phyloP scores from a whole-genome alignment of 1,140 invertebrate genomes.

The Papilio aristodemus region DNA sequence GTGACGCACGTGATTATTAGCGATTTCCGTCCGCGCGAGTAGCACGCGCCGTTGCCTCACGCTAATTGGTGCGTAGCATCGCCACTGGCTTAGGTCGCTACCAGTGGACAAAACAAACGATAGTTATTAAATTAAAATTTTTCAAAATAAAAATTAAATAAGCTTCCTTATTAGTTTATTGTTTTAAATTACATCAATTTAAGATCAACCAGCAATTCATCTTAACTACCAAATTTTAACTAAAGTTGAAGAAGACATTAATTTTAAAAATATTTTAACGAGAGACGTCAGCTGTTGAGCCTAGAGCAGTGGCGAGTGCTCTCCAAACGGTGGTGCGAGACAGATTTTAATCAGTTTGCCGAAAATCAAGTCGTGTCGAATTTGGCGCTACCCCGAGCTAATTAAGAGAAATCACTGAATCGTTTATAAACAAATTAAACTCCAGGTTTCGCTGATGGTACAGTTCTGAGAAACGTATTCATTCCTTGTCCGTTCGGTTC shows the following conservation, averaged over 20 bases:
- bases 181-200: constrained; percentile 10
- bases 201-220: neutral
- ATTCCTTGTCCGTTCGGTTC: neutral
- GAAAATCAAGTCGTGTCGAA: neutral
- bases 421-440: constrained; percentile 49
- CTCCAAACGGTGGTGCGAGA: neutral
- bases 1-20: constrained; percentile 14
- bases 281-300: constrained; percentile 1
- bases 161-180: neutral
- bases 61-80: neutral
- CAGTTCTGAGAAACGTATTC: constrained; percentile 2
- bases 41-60: neutral
- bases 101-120: neutral
- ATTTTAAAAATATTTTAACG: constrained; percentile 16
- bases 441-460: constrained; percentile 38
- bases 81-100: neutral
- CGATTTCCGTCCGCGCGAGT: constrained; percentile 11
- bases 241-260: constrained; percentile 14
- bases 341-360: neutral
- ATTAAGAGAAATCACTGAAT: constrained; percentile 48
- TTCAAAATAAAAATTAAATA: too few species aligned
- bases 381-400: constrained; percentile 26
- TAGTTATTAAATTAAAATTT: too few species aligned
- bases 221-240: constrained; percentile 6
- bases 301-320: neutral